Evolutionary conservation across 2,113 vertebrate genomes (phyloP).

Genomic region (Apodemus sylvaticus): DNA sequence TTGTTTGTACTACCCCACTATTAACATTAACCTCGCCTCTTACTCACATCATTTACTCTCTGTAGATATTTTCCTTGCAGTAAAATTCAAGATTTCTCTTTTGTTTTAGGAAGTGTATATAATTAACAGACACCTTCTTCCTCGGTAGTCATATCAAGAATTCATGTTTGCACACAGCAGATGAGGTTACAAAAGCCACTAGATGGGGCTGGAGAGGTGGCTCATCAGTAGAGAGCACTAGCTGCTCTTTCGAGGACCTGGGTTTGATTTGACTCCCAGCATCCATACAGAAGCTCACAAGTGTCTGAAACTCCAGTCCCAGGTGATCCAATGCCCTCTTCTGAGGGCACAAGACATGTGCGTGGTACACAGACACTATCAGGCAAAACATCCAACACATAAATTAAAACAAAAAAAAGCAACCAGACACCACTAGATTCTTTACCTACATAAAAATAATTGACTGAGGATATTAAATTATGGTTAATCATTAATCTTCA

Average conservation of each 20-base stretch:
- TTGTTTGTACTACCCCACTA: not conserved
- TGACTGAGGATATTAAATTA: not conserved
- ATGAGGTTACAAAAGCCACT: slow-evolving; percentile 33
- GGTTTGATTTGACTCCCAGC: not conserved
- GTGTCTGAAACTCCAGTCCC: not conserved
- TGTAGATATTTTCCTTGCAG: not conserved
- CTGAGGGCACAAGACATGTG: not conserved
- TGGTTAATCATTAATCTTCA: not conserved
- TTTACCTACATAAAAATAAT: slow-evolving; percentile 41
- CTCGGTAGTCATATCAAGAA: not conserved
- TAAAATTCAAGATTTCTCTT: not conserved
- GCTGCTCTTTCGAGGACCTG: not conserved
- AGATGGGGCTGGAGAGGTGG: not conserved
- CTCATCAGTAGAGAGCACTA: not conserved
- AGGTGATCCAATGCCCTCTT: not conserved
- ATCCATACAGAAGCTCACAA: not conserved
- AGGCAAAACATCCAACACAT: not conserved
- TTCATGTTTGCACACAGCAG: not conserved
- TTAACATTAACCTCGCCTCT: not conserved
- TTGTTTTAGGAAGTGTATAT: slow-evolving; percentile 8
- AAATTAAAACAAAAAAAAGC: not conserved
- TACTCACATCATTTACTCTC: not conserved
- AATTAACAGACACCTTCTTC: not conserved
- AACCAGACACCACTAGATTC: not conserved
- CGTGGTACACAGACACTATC: not conserved